These are phyloP conservation scores for Belonocnema kinseyi DNA, from an alignment of 1,140 invertebrate genomes.

Conservation along the genomic window DNA sequence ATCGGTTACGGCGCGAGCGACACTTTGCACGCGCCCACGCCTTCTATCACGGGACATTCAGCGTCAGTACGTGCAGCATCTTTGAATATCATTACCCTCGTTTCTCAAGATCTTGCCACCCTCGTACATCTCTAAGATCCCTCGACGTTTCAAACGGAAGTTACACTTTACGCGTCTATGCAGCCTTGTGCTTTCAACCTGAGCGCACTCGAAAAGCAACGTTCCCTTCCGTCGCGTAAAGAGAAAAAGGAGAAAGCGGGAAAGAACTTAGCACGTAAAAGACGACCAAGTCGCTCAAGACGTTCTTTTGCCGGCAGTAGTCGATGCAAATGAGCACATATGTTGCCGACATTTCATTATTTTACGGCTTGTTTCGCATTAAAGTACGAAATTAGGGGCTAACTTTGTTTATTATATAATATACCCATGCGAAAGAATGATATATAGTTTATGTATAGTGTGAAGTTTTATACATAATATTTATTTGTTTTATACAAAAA, in stretches of 20 bases:
- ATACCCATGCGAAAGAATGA: too few species aligned
- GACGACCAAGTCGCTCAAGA: conserved; percentile 1
- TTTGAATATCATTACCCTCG: conserved; percentile 57
- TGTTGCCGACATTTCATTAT: neutral
- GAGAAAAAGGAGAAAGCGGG: conserved; percentile 32
- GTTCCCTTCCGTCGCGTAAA: conserved; percentile 52
- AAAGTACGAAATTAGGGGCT: too few species aligned
- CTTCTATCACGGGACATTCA: conserved; percentile 52
- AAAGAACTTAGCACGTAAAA: neutral
- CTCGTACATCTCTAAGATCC: conserved; percentile 43
- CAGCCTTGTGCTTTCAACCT: conserved; percentile 49
- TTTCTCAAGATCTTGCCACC: conserved; percentile 53
- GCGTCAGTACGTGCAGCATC: conserved; percentile 46
- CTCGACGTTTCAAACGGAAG: conserved; percentile 54
- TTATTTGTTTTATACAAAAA: too few species aligned
- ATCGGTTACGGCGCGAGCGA: too few species aligned
- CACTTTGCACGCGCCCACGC: conserved; percentile 44
- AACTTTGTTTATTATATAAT: too few species aligned
- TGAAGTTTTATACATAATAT: too few species aligned
- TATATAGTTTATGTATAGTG: too few species aligned
- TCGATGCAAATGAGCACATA: neutral
- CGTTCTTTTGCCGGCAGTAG: too few species aligned
- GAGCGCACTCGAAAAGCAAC: conserved; percentile 57
- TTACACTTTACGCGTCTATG: conserved; percentile 58
- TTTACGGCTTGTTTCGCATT: neutral